Evolutionary conservation across 2,113 vertebrate species (phyloP).

Genomic region (Genyomyrus donnyi): DNA sequence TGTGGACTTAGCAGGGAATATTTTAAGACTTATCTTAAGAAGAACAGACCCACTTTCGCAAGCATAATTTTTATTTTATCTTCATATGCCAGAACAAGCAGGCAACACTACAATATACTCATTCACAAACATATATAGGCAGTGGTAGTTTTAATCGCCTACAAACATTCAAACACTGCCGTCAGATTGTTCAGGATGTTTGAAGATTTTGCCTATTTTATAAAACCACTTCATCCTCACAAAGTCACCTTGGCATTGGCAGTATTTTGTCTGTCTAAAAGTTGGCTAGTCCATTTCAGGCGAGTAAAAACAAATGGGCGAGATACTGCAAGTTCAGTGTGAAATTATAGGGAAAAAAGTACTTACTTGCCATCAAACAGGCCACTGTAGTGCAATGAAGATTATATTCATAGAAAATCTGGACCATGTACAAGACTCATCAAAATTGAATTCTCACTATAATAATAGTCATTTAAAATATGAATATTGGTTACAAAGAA

Average conservation of each 20-base stretch:
- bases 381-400: not conserved
- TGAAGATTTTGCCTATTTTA: not conserved
- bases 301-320: not conserved
- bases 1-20: not conserved
- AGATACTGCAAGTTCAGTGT: not conserved
- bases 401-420: not conserved
- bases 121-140: not conserved
- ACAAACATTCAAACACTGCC: not conserved
- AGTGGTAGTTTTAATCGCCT: not conserved
- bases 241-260: not conserved
- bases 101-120: not conserved
- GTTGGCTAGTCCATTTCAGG: not conserved
- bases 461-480: not conserved
- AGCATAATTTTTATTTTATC: not conserved
- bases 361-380: slow-evolving; percentile 3
- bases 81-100: not conserved
- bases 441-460: not conserved
- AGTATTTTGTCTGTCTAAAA: not conserved
- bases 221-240: not conserved
- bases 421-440: not conserved
- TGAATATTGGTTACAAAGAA: not conserved
- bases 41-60: not conserved
- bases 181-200: not conserved
- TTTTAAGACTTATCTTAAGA: not conserved
- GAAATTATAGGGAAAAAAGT: not conserved